Base-by-base conservation (phyloP, 2,113 vertebrate genomes). In the Bombycilla garrulus region DNA sequence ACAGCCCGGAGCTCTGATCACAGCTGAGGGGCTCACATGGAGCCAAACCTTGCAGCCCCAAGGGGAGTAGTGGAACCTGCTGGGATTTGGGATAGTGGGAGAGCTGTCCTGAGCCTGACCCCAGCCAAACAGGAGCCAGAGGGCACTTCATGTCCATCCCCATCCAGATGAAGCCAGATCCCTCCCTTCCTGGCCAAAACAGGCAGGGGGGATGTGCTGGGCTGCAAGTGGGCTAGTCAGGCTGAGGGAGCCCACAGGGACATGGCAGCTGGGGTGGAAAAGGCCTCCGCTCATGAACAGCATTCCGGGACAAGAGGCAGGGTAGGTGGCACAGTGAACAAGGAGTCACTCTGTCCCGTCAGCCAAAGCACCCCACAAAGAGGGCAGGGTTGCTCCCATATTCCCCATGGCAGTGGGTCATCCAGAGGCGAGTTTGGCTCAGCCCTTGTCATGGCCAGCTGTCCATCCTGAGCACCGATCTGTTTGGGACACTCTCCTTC, bases 261-360 rank as follows among this genome's bases (percentile, higher is more conserved):
- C 25, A 29, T 0, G 0, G 48, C 19, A 51, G 20, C 42, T 47
- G 36, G 44, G 33, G 2, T 56, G 35, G 28, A 80, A 53, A 53
- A 45, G 24, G 50, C 24, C 88, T 86, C 42, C 29, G 48, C n/a
- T n/a, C 26, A 48, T 9, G 26, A 69, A 53, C 31, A 53, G 26
- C 45, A 22, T 3, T n/a, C 33, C 11, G 6, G 53, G 35, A 6
- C 16, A 45, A 25, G n/a, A 48, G 24, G 13, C 33, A n/a, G 13
- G 2, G 11, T 44, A 15, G 38, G 44, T 3, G 3, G 10, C 13
- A 17, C 2, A 17, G 69, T 19, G 31, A 64, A 7, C 3, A 0
- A 1, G 16, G 29, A 22, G 36, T 58, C 66, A 53, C 53, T n/a
- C 22, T 2, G 1, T 58, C 51, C 45, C 11, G 0, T 31, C 33